Evolutionary conservation across 1,140 invertebrate species (phyloP), one percentile per base, ranked within the genome.

Genomic region (Drosophila busckii): DNA sequence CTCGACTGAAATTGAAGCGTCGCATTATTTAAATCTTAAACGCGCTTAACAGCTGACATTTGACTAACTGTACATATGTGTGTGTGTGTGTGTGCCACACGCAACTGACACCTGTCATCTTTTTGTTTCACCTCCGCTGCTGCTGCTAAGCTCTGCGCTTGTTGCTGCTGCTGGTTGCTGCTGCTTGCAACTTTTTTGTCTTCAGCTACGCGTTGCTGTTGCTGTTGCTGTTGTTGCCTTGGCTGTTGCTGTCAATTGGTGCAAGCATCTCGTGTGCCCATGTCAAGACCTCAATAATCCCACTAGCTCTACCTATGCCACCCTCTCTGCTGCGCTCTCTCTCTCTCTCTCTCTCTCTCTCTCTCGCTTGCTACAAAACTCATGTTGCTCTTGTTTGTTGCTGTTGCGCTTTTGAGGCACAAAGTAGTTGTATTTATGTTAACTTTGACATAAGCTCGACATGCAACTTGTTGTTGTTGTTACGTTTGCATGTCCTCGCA

Each of bases 341-440:
- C 54, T 41, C 31, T 16, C 25, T 29, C 26, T 4, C 10, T 16
- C n/a, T n/a, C 26, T 9, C 2, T 38, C 25, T 35, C 25, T 12
- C 10, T 10, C 1, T 6, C 4, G 20, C 15, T 12, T 50, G 48
- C 61, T n/a, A n/a, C n/a, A n/a, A n/a, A 38, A 9, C 19, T 31
- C 26, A 28, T 37, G 25, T 29, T 48, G 16, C 16, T 34, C 26
- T 1, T 12, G 3, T n/a, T 15, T 12, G 9, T 19, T 12, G 17
- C 25, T 15, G 16, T 8, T n/a, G n/a, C n/a, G n/a, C 34, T 44
- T 50, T 61, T 68, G 63, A 58, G 64, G 70, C 65, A 38, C 70
- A 76, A 76, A 76, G 60, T 66, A 70, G 70, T 78, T 66, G 75
- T 80, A 80, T 80, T 80, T 70, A 80, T 82, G 75, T 80, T 82